Base-by-base conservation (phyloP, 1,140 invertebrate species). In the Penaeus indicus region DNA sequence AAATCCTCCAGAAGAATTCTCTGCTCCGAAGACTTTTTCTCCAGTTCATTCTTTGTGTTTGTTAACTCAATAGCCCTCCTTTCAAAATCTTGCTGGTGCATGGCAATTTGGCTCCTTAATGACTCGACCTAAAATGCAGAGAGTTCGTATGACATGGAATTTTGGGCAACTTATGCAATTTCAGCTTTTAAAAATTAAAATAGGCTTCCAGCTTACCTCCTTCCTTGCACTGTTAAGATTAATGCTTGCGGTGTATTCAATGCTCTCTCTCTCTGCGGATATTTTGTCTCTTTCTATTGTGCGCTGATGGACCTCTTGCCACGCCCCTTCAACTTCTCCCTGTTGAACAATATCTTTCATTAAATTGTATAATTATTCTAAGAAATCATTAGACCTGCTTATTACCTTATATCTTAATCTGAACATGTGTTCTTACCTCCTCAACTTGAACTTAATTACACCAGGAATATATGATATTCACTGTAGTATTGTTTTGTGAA, bases 291-390 rank as follows among this genome's bases (percentile, higher is more conserved):
- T 42, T 67, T 88, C 87, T 42, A 88, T 64, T 22, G 64, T 83
- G 32, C 81, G 87, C 42, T 78, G 64, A 69, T 88, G 87, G 67
- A 64, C 87, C 38, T 88, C 87, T 42, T 88, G 80, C 87, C 87
- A 88, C 16, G 67, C 87, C 27, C 38, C 79, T 61, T 88, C 87
- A 27, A 88, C 87, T 77, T 88, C 87, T 83, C 61, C 69, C 87
- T 88, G 80, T 25, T 42, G 10, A 79, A 13, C 18, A 67, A 8
- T 42, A 22, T 64, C 16, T n/a, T 2, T 42, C 3, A 10, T 54
- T 75, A 75, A 75, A 75, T 32, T 1, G 7, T 4, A 2, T 19
- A 75, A 32, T 38, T 13, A 75, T 75, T 18, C 25, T 25, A 25
- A 75, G 11, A 75, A 8, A 18, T 75, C 69, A 75, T 54, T 16